Conservation (phyloP, 2,797 vertebrate genomes). For the Gallinago nigripennis region DNA sequence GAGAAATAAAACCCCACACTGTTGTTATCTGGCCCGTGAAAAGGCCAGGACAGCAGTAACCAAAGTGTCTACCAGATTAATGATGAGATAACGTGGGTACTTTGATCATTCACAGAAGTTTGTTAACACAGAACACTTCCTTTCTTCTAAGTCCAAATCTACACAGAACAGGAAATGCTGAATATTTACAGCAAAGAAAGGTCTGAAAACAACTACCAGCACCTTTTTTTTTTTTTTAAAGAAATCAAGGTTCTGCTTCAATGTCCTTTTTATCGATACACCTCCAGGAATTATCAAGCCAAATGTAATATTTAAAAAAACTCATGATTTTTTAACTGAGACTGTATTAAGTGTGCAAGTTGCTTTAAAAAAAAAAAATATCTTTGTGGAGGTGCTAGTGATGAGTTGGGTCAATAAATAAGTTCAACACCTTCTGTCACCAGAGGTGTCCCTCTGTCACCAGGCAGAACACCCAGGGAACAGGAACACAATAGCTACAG, state of each 20-base stretch:
- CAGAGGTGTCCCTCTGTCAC: accelerated
- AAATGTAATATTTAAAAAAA: neutral
- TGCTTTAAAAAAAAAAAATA: neutral
- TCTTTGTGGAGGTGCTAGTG: neutral
- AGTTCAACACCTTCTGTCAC: neutral
- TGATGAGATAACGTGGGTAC: neutral
- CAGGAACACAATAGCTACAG: neutral
- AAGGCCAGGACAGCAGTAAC: neutral
- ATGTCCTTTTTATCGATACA: neutral
- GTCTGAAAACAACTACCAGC: neutral
- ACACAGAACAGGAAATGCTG: neutral
- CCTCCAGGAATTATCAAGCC: neutral
- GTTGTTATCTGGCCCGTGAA: neutral
- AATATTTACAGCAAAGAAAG: neutral
- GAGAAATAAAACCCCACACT: neutral
- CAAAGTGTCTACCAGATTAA: neutral
- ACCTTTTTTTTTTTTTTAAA: neutral
- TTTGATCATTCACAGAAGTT: neutral
- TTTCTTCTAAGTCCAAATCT: neutral
- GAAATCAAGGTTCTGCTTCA: neutral
- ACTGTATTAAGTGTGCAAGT: neutral
- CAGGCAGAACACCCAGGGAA: neutral
- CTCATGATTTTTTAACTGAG: neutral
- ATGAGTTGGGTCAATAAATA: neutral
- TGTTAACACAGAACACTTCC: neutral